Evolutionary conservation across 2,797 vertebrate genomes (phyloP).

Genomic region (Pelodytes ibericus): DNA sequence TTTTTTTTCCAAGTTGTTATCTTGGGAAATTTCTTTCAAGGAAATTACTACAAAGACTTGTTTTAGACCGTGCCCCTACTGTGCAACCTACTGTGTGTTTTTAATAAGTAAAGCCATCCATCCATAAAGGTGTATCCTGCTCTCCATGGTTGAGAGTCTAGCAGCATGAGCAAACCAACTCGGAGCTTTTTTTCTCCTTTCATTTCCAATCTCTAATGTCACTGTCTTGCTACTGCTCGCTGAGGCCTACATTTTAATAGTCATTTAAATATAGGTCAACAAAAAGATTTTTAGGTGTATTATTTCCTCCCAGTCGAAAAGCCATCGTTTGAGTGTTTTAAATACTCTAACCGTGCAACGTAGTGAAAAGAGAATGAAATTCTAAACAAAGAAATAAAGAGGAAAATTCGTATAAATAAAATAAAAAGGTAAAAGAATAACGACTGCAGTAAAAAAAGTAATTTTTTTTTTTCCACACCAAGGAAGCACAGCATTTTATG

Average conservation of each 20-base stretch:
- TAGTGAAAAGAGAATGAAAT: too few species aligned
- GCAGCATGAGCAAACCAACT: constrained; percentile 81
- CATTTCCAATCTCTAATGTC: constrained; percentile 73
- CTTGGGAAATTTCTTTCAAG: constrained; percentile 83
- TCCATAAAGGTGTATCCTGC: constrained; percentile 97
- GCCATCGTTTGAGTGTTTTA: too few species aligned
- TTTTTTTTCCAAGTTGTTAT: constrained; percentile 71
- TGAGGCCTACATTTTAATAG: constrained; percentile 66
- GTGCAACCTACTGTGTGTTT: constrained; percentile 91
- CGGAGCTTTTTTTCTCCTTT: constrained; percentile 71
- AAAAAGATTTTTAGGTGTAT: constrained; percentile 59
- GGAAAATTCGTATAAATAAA: too few species aligned
- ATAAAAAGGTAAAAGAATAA: too few species aligned
- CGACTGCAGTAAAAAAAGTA: too few species aligned
- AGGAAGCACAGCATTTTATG: too few species aligned
- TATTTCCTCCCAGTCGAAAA: not conserved
- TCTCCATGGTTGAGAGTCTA: constrained; percentile 91
- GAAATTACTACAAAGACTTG: constrained; percentile 91
- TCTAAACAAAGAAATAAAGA: too few species aligned
- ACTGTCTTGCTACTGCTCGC: constrained; percentile 68
- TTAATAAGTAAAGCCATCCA: constrained; percentile 98
- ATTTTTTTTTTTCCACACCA: too few species aligned
- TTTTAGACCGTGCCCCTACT: constrained; percentile 89
- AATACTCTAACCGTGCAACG: too few species aligned
- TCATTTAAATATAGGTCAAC: constrained; percentile 68